Evolutionary conservation across 2,888 invertebrate genomes (phyloP), one percentile per base, ranked within the genome.

Genomic region (Leptura quadrifasciata): DNA sequence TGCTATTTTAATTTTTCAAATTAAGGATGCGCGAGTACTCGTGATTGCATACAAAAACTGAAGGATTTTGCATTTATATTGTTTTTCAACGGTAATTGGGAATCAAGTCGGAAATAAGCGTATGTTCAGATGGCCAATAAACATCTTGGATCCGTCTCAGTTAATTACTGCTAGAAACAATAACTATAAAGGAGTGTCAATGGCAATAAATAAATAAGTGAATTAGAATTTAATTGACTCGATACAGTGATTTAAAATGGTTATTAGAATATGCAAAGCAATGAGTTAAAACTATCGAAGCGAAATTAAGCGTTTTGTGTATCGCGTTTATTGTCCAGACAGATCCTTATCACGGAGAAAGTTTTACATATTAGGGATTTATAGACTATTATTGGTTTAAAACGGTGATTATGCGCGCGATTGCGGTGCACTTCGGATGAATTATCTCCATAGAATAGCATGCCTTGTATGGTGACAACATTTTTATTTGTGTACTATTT

Each of bases 301-400:
- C 81, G 81, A 83, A 82, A 84, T 84, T 83, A 81, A 82, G 83
- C 81, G 84, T 84, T 84, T 76, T 79, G 80, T 82, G 76, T 79
- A 82, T 84, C 74, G 76, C 77, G 81, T 80, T 82, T 82, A 80
- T 82, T 79, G 82, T 81, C 80, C 82, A 78, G 75, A 74, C 74
- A 61, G 85, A 84, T 84, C 61, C 76, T 81, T 84, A 84, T 84
- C 84, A 69, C 35, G 80, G 87, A 84, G 87, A 87, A 87, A 86
- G 86, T 85, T 82, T 80, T 83, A 84, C 86, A 83, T 86, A 86
- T 87, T 86, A 84, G 86, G 86, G 86, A 87, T 86, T 87, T 86
- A 86, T 86, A 84, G 85, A 77, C 85, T 84, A 85, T 86, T 86
- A 86, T 86, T 85, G 85, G 83, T 76, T 82, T 77, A 82, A 79